These are phyloP conservation scores for Blastomussa wellsi DNA, from an alignment of 92 coral and sea anemone genomes.

Conservation along the genomic window DNA sequence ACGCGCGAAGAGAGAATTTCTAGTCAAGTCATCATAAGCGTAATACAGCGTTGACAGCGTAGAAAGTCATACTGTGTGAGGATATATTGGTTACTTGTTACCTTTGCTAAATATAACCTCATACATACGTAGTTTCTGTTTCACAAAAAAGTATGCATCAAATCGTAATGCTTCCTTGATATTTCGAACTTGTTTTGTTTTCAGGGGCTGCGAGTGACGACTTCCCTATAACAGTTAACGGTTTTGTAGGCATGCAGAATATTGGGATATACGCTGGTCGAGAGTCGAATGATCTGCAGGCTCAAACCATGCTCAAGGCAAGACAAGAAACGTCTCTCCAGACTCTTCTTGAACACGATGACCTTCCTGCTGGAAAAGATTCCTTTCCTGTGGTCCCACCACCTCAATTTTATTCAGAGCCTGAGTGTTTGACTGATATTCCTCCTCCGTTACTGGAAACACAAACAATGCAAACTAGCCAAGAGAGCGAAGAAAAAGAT, in stretches of 20 bases:
- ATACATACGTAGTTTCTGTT: too few relatives aligned
- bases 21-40: too few relatives aligned
- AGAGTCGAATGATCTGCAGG: background rate
- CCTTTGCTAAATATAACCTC: too few relatives aligned
- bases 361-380: background rate
- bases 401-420: slow-evolving; percentile 31
- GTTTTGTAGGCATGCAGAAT: slow-evolving; percentile 15
- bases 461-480: slow-evolving; percentile 1
- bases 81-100: too few relatives aligned
- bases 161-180: background rate
- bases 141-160: too few relatives aligned
- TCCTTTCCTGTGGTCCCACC: slow-evolving; percentile 39
- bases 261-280: background rate
- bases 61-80: too few relatives aligned
- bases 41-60: too few relatives aligned
- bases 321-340: background rate
- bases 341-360: slow-evolving; percentile 18
- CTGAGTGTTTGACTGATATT: slow-evolving; percentile 1
- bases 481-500: slow-evolving; percentile 18
- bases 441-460: slow-evolving; percentile 21
- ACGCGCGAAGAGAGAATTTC: too few relatives aligned
- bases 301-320: slow-evolving; percentile 8
- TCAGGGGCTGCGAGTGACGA: slow-evolving; percentile 6
- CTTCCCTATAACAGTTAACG: slow-evolving; percentile 17
- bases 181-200: background rate